A percentile compares a stretch with the other conserved stretches of the same genome.
Conservation (phyloP, 2,888 invertebrate species). For the Dolomedes plantarius region DNA sequence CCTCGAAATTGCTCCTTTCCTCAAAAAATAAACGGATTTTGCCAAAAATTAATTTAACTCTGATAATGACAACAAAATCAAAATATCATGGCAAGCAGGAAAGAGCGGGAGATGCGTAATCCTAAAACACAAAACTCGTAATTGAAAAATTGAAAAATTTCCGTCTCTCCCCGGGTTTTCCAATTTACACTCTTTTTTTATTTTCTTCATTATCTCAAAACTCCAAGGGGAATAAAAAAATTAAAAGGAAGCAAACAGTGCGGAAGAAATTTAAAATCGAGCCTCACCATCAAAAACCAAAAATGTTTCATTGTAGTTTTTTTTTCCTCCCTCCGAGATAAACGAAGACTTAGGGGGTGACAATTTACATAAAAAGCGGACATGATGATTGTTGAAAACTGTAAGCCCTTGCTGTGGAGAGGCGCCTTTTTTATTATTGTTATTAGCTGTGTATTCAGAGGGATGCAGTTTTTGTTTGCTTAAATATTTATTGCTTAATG, state of each 20-base stretch:
- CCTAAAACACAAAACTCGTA: conserved; percentile 10
- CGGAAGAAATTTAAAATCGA: conserved; percentile 14
- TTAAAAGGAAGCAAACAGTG: conserved; percentile 1
- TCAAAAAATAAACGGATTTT: neutral
- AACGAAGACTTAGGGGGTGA: conserved; percentile 40
- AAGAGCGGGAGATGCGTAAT: neutral
- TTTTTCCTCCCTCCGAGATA: conserved; percentile 13
- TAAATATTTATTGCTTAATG: conserved; percentile 52
- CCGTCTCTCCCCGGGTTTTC: neutral
- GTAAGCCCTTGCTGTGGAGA: conserved; percentile 24
- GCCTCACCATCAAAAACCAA: conserved; percentile 24
- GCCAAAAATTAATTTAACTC: conserved; percentile 11
- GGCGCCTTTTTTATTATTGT: conserved; percentile 16
- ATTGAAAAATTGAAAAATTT: conserved; percentile 3
- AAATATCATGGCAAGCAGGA: neutral
- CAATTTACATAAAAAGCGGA: conserved; percentile 47
- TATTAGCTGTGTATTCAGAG: conserved; percentile 12
- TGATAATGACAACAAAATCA: conserved; percentile 9
- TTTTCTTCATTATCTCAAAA: neutral
- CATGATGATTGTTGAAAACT: conserved; percentile 36
- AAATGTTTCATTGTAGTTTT: conserved; percentile 11
- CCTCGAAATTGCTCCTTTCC: neutral
- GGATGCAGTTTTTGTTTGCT: conserved; percentile 33
- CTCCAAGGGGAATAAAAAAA: neutral
- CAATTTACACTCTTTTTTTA: neutral